Conservation (phyloP, 2,888 invertebrate genomes). For the Lordiphosa andalusiaca region DNA sequence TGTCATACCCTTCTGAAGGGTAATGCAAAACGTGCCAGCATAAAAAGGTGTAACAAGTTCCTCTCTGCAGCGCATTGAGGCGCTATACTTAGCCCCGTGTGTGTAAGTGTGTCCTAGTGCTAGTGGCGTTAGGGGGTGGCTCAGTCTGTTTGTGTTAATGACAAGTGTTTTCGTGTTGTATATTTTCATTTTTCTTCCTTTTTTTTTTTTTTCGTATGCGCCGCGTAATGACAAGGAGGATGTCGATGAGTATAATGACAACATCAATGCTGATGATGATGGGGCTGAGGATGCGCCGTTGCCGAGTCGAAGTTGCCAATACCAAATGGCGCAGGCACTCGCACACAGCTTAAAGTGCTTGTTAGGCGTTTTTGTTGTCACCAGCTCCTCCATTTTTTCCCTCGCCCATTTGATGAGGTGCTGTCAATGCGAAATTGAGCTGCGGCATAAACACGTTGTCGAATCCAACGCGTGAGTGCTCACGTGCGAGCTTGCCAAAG, state of each 20-base stretch:
- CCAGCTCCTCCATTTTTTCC: constrained; percentile 12
- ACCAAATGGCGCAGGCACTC: constrained; percentile 7
- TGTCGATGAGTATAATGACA: constrained; percentile 74
- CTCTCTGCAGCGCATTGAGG: constrained; percentile 19
- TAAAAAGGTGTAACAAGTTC: constrained; percentile 37
- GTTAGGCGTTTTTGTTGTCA: constrained; percentile 61
- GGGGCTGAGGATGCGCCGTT: constrained; percentile 17
- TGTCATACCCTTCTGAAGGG: background rate
- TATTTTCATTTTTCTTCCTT: constrained; percentile 7
- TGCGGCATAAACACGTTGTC: constrained; percentile 70
- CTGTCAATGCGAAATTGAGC: constrained; percentile 72
- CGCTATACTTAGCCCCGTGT: constrained; percentile 24
- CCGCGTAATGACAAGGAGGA: constrained; percentile 68
- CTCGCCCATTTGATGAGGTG: constrained; percentile 34
- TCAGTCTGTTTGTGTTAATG: constrained; percentile 66
- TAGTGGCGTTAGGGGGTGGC: constrained; percentile 29
- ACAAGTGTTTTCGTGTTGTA: constrained; percentile 68
- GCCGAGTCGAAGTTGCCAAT: background rate
- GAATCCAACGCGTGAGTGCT: constrained; percentile 63
- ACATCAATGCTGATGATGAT: constrained; percentile 69
- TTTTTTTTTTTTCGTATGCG: constrained; percentile 44
- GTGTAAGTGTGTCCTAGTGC: constrained; percentile 13
- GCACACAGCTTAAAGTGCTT: constrained; percentile 63
- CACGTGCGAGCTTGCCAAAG: constrained; percentile 43
- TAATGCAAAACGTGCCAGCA: constrained; percentile 9